Percentiles rank a stretch among this genome's conserved stretches.
phyloP scores from a whole-genome alignment of 2,888 invertebrate species.

The Drosophila koepferae region DNA sequence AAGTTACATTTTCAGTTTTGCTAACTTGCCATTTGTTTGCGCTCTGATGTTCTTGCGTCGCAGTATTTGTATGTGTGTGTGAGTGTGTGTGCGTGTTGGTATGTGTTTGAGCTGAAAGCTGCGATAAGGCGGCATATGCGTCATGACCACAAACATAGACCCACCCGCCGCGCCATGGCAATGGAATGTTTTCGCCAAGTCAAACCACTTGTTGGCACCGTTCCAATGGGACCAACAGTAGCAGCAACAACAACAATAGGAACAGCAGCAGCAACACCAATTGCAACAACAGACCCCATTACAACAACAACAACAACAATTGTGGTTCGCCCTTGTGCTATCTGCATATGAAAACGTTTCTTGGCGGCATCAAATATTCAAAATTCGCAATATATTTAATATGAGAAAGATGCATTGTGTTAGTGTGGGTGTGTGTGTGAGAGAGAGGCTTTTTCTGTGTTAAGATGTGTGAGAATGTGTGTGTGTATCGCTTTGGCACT shows the following conservation, averaged over 20 bases:
- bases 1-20: slow-evolving; percentile 52
- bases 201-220: slow-evolving; percentile 78
- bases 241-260: slow-evolving; percentile 8
- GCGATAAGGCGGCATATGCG: slow-evolving; percentile 55
- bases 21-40: slow-evolving; percentile 37
- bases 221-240: slow-evolving; percentile 58
- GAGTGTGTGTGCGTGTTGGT: background rate
- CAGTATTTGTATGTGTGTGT: background rate
- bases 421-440: background rate
- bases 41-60: slow-evolving; percentile 8
- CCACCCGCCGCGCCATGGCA: slow-evolving; percentile 45
- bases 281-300: slow-evolving; percentile 24
- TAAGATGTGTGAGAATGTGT: background rate
- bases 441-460: no score
- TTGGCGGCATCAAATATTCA: slow-evolving; percentile 41
- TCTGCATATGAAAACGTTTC: slow-evolving; percentile 32
- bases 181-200: slow-evolving; percentile 62
- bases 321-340: slow-evolving; percentile 55
- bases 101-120: slow-evolving; percentile 18
- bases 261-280: slow-evolving; percentile 15
- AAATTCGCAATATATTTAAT: slow-evolving; percentile 54
- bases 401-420: slow-evolving; percentile 39
- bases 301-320: slow-evolving; percentile 31
- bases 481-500: background rate
- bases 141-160: slow-evolving; percentile 56